Conservation (phyloP, 2,113 vertebrate species). For the Mobula birostris region DNA sequence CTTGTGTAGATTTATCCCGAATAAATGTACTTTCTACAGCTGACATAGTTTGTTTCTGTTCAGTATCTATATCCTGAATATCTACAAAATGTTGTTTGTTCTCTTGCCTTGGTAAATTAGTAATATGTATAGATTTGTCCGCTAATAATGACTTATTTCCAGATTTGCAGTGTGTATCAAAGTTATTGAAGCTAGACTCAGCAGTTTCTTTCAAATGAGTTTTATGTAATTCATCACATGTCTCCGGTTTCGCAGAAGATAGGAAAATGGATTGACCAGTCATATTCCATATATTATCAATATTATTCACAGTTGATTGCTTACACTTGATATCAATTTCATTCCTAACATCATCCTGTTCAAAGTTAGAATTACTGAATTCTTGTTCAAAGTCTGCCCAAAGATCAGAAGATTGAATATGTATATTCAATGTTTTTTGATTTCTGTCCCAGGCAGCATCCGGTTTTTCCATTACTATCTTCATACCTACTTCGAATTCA, state of each 20-base stretch:
- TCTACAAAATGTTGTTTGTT: background rate
- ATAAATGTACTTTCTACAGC: background rate
- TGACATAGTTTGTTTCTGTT: background rate
- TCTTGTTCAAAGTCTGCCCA: constrained; percentile 40
- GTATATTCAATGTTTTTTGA: background rate
- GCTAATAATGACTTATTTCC: background rate
- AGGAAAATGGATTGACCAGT: constrained; percentile 47
- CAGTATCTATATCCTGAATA: background rate
- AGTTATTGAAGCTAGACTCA: background rate
- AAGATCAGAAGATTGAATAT: constrained; percentile 6
- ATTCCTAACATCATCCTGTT: constrained; percentile 74
- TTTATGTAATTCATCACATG: background rate
- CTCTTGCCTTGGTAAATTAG: background rate
- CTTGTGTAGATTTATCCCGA: background rate
- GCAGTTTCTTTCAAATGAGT: background rate
- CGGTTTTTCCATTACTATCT: constrained; percentile 47
- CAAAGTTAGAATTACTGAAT: constrained; percentile 56
- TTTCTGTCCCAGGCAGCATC: background rate
- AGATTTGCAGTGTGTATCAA: background rate
- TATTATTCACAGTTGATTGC: constrained; percentile 49
- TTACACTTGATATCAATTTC: constrained; percentile 66
- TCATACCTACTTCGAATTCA: constrained; percentile 65
- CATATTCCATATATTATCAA: constrained; percentile 61
- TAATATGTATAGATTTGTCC: background rate
- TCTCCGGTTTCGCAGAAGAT: background rate